Evolutionary conservation across 2,797 vertebrate genomes (phyloP).

Genomic region (Amazona finschi): DNA sequence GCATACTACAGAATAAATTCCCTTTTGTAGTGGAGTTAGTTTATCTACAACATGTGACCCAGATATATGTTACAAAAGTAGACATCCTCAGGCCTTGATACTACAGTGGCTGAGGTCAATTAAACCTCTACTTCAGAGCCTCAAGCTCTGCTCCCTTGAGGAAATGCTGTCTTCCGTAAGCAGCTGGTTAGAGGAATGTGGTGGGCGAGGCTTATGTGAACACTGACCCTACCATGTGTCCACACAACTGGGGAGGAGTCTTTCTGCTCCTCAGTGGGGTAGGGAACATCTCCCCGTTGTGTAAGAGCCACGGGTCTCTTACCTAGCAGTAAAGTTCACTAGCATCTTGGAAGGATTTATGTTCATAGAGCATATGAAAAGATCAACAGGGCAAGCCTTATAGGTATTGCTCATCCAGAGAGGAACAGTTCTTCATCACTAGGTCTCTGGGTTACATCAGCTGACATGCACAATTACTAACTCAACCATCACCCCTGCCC

Average conservation of each 20-base stretch:
- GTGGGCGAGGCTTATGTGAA: not conserved
- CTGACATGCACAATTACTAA: not conserved
- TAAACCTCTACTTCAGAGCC: not conserved
- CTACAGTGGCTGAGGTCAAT: not conserved
- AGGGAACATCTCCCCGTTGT: not conserved
- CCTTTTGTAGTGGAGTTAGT: not conserved
- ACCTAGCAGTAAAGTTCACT: not conserved
- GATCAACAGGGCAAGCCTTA: not conserved
- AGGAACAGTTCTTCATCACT: not conserved
- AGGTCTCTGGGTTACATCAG: not conserved
- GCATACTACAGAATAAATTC: not conserved
- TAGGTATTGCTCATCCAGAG: not conserved
- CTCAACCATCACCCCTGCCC: not conserved
- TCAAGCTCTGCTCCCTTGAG: not conserved
- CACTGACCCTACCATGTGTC: not conserved
- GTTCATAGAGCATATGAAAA: not conserved
- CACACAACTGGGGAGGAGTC: not conserved
- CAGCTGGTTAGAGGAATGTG: not conserved
- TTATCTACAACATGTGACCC: constrained; percentile 1
- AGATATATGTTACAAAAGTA: not conserved
- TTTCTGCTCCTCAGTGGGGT: rapidly evolving
- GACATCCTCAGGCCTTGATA: not conserved
- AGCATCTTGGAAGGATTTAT: not conserved
- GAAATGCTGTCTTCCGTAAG: not conserved
- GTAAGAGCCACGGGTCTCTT: not conserved